These are phyloP conservation scores for Himalopsyche japonica DNA, from an alignment of 2,888 invertebrate genomes.

Conservation along the genomic window DNA sequence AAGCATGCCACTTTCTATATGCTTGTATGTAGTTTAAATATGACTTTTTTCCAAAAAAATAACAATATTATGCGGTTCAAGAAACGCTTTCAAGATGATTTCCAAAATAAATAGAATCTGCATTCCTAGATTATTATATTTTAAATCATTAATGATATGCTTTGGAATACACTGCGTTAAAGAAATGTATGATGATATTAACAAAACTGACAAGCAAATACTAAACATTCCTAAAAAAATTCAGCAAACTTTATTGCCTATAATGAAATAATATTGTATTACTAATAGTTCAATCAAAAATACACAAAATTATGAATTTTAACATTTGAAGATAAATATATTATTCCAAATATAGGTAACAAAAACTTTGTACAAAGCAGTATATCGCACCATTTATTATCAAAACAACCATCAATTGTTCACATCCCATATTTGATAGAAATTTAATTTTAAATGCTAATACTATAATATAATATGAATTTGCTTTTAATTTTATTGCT, in stretches of 20 bases:
- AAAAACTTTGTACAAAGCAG: slow-evolving; percentile 34
- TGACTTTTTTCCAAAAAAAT: no score
- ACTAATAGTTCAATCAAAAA: background rate
- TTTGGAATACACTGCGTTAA: background rate
- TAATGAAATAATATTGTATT: background rate
- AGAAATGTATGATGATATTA: background rate
- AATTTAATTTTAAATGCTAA: slow-evolving; percentile 28
- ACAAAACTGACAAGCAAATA: background rate
- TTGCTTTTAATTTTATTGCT: slow-evolving; percentile 41
- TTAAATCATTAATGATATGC: background rate
- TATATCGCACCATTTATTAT: slow-evolving; percentile 33
- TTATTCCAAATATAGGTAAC: slow-evolving; percentile 8
- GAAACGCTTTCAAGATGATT: background rate
- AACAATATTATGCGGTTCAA: no score
- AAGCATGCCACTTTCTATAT: background rate
- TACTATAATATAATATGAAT: slow-evolving; percentile 36
- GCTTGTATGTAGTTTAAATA: background rate
- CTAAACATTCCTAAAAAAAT: background rate
- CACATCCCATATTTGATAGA: slow-evolving; percentile 32
- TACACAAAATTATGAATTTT: background rate
- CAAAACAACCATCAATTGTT: slow-evolving; percentile 28
- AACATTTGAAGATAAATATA: background rate
- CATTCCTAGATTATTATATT: background rate
- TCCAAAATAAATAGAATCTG: background rate
- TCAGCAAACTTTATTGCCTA: background rate